Conservation (phyloP, 2,797 vertebrate species). For the Vireo griseus region DNA sequence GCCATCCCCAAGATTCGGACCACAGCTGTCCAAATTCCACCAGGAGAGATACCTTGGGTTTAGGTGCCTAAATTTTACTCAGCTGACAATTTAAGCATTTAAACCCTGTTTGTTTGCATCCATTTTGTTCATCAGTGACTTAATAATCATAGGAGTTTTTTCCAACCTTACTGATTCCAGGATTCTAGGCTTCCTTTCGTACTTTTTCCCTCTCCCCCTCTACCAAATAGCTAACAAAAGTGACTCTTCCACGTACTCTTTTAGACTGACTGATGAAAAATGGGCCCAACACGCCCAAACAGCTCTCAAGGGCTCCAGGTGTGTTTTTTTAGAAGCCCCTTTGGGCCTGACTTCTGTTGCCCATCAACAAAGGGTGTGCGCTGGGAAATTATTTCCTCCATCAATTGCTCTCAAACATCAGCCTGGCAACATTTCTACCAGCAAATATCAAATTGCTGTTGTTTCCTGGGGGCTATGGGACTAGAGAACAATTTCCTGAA, state of each 20-base stretch:
- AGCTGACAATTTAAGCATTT: neutral
- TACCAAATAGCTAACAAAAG: neutral
- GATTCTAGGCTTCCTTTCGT: neutral
- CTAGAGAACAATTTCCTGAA: neutral
- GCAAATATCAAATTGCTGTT: neutral
- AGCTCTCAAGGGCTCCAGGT: neutral
- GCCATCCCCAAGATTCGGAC: neutral
- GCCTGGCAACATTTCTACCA: neutral
- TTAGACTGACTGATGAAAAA: neutral
- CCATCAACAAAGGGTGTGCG: neutral
- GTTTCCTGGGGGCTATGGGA: neutral
- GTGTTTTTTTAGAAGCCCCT: neutral
- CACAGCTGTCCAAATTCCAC: neutral
- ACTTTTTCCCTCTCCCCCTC: neutral
- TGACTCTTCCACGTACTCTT: neutral
- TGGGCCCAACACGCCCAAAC: neutral
- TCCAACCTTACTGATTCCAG: neutral
- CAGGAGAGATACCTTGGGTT: neutral
- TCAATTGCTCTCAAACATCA: neutral
- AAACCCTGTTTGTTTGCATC: neutral
- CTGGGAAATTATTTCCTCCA: neutral
- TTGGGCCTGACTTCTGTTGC: neutral
- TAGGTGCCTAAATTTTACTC: neutral
- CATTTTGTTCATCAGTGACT: neutral
- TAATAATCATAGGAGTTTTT: fast-evolving